A percentile compares a stretch with the other conserved stretches of the same genome.
These are phyloP conservation scores for Cryptocephalus moraei DNA, from an alignment of 2,888 invertebrate genomes.

Conservation along the genomic window DNA sequence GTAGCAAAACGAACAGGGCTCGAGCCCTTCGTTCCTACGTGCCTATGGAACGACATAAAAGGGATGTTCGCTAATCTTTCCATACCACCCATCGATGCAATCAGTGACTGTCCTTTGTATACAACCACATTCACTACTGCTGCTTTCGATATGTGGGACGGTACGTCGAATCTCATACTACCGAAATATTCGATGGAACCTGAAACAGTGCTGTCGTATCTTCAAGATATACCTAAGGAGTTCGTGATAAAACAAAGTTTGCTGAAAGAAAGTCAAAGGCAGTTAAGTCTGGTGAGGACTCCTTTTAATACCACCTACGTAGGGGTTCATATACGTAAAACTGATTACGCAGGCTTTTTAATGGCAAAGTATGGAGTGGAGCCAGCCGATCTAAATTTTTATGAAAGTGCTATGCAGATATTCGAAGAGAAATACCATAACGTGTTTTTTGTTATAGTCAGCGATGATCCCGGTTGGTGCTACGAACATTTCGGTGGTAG, in stretches of 20 bases:
- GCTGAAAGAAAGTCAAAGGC: slow-evolving; percentile 37
- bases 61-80: slow-evolving; percentile 45
- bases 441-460: slow-evolving; percentile 30
- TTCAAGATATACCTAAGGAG: slow-evolving; percentile 46
- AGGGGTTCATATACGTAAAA: slow-evolving; percentile 25
- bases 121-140: slow-evolving; percentile 37
- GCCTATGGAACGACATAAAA: slow-evolving; percentile 42
- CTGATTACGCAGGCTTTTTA: slow-evolving; percentile 45
- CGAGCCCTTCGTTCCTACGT: slow-evolving; percentile 40
- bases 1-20: slow-evolving; percentile 39
- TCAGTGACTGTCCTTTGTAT: slow-evolving; percentile 43
- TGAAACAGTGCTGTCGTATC: slow-evolving; percentile 45
- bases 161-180: slow-evolving; percentile 45
- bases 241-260: slow-evolving; percentile 43
- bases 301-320: slow-evolving; percentile 46
- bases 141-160: slow-evolving; percentile 44
- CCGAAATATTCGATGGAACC: slow-evolving; percentile 44
- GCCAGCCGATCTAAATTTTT: slow-evolving; percentile 36
- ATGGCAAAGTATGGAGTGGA: slow-evolving; percentile 41
- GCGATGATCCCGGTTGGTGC: no score
- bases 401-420: slow-evolving; percentile 36
- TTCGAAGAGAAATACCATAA: slow-evolving; percentile 35
- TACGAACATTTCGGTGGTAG: slow-evolving; percentile 36
- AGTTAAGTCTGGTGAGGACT: slow-evolving; percentile 23
- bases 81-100: slow-evolving; percentile 45